phyloP scores from a whole-genome alignment of 2,888 invertebrate species.

The Pelosia muscerda region DNA sequence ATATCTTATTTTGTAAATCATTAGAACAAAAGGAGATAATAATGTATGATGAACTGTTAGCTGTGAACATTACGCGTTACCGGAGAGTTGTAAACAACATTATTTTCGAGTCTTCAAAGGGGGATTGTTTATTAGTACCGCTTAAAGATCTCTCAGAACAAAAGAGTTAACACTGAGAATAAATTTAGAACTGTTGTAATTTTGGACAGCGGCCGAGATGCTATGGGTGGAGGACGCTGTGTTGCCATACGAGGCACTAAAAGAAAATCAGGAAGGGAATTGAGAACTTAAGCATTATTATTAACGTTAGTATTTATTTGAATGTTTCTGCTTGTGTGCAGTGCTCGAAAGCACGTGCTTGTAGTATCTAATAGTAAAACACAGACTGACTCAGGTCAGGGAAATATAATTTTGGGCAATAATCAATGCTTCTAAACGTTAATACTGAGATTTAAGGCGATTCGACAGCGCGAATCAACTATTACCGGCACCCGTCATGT shows the following conservation, averaged over 20 bases:
- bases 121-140: conserved; percentile 70
- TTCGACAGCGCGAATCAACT: not conserved
- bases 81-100: conserved; percentile 68
- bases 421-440: not conserved
- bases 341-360: not conserved
- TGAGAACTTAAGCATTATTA: too few species aligned
- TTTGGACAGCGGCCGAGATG: conserved; percentile 70
- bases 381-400: not conserved
- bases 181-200: conserved; percentile 70
- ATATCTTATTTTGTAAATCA: not conserved
- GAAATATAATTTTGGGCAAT: not conserved
- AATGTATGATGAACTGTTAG: conserved; percentile 45
- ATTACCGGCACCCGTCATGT: too few species aligned
- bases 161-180: conserved; percentile 75
- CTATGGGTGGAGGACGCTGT: conserved; percentile 34
- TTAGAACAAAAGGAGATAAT: conserved; percentile 4
- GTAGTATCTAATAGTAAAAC: not conserved
- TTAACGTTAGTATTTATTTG: not conserved
- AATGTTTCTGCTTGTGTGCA: not conserved
- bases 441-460: too few species aligned
- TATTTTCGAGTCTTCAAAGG: conserved; percentile 80
- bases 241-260: conserved; percentile 55
- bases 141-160: conserved; percentile 69
- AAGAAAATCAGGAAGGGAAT: conserved; percentile 4
- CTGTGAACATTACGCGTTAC: conserved; percentile 62